Conservation (phyloP, 2,797 vertebrate species). For the Anomalospiza imberbis region DNA sequence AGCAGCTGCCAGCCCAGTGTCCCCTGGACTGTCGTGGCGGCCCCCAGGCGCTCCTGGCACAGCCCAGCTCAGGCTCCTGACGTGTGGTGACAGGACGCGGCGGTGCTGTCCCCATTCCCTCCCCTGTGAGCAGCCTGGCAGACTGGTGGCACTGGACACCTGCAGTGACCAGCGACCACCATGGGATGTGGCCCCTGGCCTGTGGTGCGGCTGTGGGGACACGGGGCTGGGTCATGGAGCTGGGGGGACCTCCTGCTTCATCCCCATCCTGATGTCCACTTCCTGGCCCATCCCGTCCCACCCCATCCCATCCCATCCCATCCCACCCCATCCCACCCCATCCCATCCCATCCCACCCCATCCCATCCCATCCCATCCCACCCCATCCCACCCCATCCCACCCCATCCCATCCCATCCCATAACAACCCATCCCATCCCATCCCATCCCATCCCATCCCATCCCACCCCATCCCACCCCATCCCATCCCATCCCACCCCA, state of each 20-base stretch:
- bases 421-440: too few relatives aligned
- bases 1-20: neutral
- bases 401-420: neutral
- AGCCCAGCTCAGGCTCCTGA: neutral
- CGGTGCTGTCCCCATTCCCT: neutral
- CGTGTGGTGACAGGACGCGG: fast-evolving
- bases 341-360: neutral
- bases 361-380: too few relatives aligned
- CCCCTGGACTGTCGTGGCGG: neutral
- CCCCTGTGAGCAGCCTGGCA: neutral
- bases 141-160: neutral
- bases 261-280: neutral
- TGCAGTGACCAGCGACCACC: neutral
- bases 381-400: too few relatives aligned
- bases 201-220: neutral
- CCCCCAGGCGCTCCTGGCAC: neutral
- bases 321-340: neutral
- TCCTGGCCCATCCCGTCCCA: neutral
- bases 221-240: neutral
- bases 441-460: neutral
- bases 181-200: neutral
- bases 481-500: neutral
- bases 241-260: neutral
- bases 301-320: neutral
- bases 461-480: neutral